These are phyloP conservation scores for Archaeoteleia sp. DNA, from an alignment of 2,888 invertebrate genomes.

Conservation along the genomic window DNA sequence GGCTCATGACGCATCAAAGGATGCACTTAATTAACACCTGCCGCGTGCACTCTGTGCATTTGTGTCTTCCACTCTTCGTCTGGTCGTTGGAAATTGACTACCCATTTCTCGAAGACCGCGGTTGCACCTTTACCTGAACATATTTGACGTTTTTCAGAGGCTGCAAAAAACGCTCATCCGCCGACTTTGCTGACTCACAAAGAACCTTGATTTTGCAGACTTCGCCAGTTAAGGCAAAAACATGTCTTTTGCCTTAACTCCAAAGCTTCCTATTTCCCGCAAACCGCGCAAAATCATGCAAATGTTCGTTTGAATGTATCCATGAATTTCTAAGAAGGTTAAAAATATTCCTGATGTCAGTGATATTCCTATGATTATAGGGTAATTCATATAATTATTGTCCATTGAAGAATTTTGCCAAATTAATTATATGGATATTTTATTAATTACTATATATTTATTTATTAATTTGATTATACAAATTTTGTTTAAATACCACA, in stretches of 20 bases:
- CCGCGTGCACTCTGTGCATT: conserved; percentile 35
- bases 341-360: too few species aligned
- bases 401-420: too few species aligned
- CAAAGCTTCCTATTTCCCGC: neutral
- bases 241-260: neutral
- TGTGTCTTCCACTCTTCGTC: conserved; percentile 28
- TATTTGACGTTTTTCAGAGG: conserved; percentile 14
- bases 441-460: too few species aligned
- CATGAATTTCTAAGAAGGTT: too few species aligned
- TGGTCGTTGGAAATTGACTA: conserved; percentile 17
- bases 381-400: too few species aligned
- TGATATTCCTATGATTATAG: too few species aligned
- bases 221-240: too few species aligned
- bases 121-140: neutral
- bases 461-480: too few species aligned
- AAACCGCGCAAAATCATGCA: neutral
- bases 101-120: conserved; percentile 5
- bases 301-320: too few species aligned
- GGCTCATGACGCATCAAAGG: conserved; percentile 60
- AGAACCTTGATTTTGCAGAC: neutral
- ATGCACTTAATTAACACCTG: conserved; percentile 64
- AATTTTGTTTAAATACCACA: too few species aligned
- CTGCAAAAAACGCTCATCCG: neutral
- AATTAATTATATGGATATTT: too few species aligned
- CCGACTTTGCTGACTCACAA: neutral